Evolutionary conservation across 1,140 invertebrate species (phyloP).

Genomic region (Drosophila sechellia): DNA sequence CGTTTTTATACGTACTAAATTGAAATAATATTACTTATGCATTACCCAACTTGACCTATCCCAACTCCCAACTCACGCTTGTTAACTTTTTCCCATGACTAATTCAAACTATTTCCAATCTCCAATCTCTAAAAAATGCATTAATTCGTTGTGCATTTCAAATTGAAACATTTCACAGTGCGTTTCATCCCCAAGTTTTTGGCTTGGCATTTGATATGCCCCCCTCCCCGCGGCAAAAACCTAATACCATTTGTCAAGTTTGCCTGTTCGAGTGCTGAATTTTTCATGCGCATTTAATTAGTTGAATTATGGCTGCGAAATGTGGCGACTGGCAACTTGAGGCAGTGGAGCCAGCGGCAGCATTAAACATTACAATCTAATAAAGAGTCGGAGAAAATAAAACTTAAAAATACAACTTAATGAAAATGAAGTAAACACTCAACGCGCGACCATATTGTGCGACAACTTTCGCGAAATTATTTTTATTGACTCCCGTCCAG

Average conservation of each 20-base stretch:
- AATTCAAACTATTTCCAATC: constrained; percentile 37
- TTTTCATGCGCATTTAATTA: constrained; percentile 83
- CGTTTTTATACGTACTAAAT: too few species aligned
- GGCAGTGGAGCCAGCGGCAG: constrained; percentile 21
- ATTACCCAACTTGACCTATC: background rate
- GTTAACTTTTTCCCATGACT: constrained; percentile 35
- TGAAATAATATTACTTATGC: too few species aligned
- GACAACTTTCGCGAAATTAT: constrained; percentile 81
- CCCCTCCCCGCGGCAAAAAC: constrained; percentile 6
- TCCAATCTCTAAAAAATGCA: constrained; percentile 64
- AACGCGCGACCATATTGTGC: constrained; percentile 70
- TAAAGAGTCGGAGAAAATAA: constrained; percentile 55
- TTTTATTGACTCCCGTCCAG: constrained; percentile 73
- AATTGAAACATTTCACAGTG: constrained; percentile 73
- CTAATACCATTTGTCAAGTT: constrained; percentile 61
- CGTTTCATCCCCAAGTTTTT: constrained; percentile 56
- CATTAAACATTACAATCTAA: constrained; percentile 66
- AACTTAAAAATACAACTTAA: constrained; percentile 67
- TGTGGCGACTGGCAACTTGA: constrained; percentile 60
- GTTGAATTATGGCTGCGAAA: constrained; percentile 82
- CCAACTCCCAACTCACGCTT: background rate
- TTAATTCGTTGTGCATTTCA: constrained; percentile 60
- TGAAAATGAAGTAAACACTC: constrained; percentile 76
- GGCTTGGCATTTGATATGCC: constrained; percentile 50
- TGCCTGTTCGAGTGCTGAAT: constrained; percentile 80